Conservation (phyloP, 2,113 vertebrate species). For the Ardeotis arabs region DNA sequence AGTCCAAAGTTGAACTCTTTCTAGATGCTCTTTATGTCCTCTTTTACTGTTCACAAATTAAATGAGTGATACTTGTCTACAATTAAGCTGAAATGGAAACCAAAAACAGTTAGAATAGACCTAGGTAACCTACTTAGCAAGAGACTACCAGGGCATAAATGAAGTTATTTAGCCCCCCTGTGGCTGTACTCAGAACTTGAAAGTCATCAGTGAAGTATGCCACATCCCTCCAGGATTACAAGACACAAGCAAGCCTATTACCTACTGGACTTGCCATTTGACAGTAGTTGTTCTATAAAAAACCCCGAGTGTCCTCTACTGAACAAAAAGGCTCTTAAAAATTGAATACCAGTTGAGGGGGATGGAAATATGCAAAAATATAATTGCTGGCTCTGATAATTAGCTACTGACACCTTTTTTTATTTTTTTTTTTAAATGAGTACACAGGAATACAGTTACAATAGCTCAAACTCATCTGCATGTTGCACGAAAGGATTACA, state of each 20-base stretch:
- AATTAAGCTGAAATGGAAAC: neutral
- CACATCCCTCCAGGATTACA: conserved; percentile 8
- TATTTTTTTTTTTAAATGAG: neutral
- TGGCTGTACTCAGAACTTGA: neutral
- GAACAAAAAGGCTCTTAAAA: neutral
- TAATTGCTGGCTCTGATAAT: neutral
- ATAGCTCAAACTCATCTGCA: neutral
- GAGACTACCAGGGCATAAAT: neutral
- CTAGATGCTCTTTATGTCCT: neutral
- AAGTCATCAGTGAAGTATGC: neutral
- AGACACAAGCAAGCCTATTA: neutral
- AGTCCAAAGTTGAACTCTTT: neutral
- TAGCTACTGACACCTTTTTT: neutral
- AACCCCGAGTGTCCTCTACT: neutral
- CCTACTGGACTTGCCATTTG: neutral
- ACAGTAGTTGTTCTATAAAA: neutral
- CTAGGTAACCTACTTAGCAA: neutral
- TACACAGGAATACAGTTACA: neutral
- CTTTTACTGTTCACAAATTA: neutral
- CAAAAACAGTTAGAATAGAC: neutral
- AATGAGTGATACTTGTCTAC: neutral
- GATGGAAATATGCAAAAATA: neutral
- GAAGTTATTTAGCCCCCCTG: conserved; percentile 34
- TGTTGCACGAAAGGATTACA: neutral
- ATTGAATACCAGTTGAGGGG: neutral